Percentiles rank a stretch among this genome's conserved stretches.
These are phyloP conservation scores for Coleophora flavipennella DNA, from an alignment of 2,888 invertebrate species.

Conservation along the genomic window DNA sequence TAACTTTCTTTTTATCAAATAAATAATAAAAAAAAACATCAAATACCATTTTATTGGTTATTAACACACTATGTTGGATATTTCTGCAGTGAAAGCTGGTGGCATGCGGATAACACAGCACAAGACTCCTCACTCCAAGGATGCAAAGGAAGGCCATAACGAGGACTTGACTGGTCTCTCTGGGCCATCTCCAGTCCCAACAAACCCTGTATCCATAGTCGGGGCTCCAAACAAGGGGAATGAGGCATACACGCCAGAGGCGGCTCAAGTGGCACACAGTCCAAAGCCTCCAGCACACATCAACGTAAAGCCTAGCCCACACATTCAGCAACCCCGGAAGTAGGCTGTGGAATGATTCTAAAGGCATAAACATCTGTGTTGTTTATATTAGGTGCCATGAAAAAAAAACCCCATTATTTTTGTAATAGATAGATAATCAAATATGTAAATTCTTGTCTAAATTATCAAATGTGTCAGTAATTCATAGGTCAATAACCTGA, in stretches of 20 bases:
- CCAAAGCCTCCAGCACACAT: conserved; percentile 80
- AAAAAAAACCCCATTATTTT: no score
- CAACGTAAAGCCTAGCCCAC: conserved; percentile 74
- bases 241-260: conserved; percentile 90
- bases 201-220: conserved; percentile 81
- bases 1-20: no score
- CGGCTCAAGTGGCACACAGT: conserved; percentile 88
- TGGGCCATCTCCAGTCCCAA: conserved; percentile 81
- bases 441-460: no score
- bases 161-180: conserved; percentile 83
- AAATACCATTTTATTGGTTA: no score
- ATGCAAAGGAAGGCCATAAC: conserved; percentile 74
- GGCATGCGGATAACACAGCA: conserved; percentile 94
- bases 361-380: no score
- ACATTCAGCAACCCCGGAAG: conserved; percentile 93
- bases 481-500: no score
- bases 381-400: no score
- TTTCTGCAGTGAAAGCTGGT: conserved; percentile 85
- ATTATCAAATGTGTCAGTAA: no score
- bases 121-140: conserved; percentile 79
- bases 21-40: no score
- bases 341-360: conserved; percentile 47
- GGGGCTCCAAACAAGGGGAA: conserved; percentile 82
- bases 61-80: background rate
- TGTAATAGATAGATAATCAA: no score